Base-by-base conservation (phyloP, 2,113 vertebrate species). In the Sialia sialis region DNA sequence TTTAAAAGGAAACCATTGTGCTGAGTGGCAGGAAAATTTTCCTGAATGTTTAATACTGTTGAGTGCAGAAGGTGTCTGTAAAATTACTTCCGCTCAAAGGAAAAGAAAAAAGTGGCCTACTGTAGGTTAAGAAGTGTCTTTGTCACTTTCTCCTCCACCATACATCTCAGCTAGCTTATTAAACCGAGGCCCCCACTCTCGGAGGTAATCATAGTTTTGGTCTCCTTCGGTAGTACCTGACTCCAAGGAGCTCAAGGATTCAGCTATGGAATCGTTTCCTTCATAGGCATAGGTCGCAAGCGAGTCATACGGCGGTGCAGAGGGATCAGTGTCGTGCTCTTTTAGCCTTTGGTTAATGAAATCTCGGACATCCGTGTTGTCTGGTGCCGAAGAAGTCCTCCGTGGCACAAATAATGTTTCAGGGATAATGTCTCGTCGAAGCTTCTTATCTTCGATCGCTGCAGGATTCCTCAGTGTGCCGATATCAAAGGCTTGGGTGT, bases 151-250 rank as follows among this genome's bases (percentile, higher is more conserved):
- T 83, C 98, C 99, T 51, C 98, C 99, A 83, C 99, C 99, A 26
- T 99, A 99, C 99, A 99, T 99, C 91, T 99, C 99, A 7, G 99
- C 99, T 81, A 99, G 89, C 98, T 99, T 99, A 84, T 99, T 99
- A 74, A 99, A 99, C 13, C 98, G 98, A 14, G 99, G 99, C 12
- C 99, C 99, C 99, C 99, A 99, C 90, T 98, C 98, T 94, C 98
- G 98, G 94, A 99, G 99, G 98, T 99, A 99, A 96, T 99, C 99
- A 70, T 99, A 99, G 85, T 99, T 99, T 87, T 99, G 99, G 98
- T 99, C 99, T 30, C 99, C 99, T 68, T 99, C 99, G 0, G 98
- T 99, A 30, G 98, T 98, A 10, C 97, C 98, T 0, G 99, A 99
- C 77, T 99, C 99, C 88, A 99, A 96, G 1, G 99, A 99, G 68